A percentile compares a stretch with the other conserved stretches of the same genome.
phyloP scores from a whole-genome alignment of 2,888 invertebrate species.

The Tiliacea citrago region DNA sequence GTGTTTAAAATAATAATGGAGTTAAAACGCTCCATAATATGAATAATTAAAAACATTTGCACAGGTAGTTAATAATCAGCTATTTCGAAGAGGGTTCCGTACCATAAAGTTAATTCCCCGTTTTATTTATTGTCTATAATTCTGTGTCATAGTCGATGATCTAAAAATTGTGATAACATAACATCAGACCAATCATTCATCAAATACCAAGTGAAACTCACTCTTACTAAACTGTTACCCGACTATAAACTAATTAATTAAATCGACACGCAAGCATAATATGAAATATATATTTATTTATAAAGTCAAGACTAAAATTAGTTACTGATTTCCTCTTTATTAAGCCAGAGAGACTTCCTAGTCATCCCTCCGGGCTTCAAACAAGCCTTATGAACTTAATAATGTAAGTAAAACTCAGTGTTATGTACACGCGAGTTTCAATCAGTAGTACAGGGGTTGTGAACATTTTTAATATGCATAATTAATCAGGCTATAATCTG shows the following conservation, averaged over 20 bases:
- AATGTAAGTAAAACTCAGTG: slow-evolving; percentile 40
- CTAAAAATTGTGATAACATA: background rate
- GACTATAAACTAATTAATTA: slow-evolving; percentile 3
- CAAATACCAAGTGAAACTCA: background rate
- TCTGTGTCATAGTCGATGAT: background rate
- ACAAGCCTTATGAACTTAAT: slow-evolving; percentile 49
- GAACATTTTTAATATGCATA: background rate
- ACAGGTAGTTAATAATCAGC: background rate
- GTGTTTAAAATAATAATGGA: slow-evolving; percentile 6
- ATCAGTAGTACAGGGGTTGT: background rate
- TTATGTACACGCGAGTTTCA: slow-evolving; percentile 26
- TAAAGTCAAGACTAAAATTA: slow-evolving; percentile 28
- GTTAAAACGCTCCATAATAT: background rate
- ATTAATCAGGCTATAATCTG: background rate
- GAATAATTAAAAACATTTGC: slow-evolving; percentile 3
- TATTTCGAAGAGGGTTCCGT: background rate
- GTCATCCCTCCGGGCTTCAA: slow-evolving; percentile 36
- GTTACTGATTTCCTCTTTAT: slow-evolving; percentile 30
- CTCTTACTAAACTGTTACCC: background rate
- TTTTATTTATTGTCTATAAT: background rate
- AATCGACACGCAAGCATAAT: background rate
- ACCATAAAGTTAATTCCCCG: background rate
- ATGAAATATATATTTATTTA: background rate
- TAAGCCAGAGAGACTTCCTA: slow-evolving; percentile 25
- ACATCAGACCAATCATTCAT: background rate